Conservation (phyloP, 2,113 vertebrate species). For the Amblyornis subalaris region DNA sequence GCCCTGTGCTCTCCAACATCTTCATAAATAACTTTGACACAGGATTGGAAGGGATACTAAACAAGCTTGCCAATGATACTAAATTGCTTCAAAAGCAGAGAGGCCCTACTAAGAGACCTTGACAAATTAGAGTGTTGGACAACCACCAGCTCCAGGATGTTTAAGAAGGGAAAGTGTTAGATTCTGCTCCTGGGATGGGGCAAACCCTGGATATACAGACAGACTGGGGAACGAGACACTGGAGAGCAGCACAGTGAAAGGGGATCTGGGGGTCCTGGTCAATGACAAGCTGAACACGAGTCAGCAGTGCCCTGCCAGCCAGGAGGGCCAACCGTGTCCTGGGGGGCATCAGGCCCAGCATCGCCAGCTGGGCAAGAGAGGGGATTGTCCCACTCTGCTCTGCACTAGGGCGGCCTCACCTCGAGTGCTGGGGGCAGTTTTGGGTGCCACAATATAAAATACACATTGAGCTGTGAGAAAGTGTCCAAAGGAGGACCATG, state of each 20-base stretch:
- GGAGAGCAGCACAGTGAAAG: background rate
- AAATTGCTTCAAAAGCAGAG: background rate
- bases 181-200: background rate
- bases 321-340: background rate
- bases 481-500: background rate
- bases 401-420: background rate
- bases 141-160: background rate
- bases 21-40: background rate
- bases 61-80: fast-evolving
- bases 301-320: background rate
- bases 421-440: fast-evolving
- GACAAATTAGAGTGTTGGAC: too few species aligned
- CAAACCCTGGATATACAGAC: background rate
- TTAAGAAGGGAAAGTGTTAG: background rate
- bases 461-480: background rate
- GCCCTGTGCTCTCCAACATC: background rate
- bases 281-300: fast-evolving
- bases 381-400: background rate
- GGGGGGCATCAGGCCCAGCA: background rate
- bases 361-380: fast-evolving
- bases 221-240: background rate
- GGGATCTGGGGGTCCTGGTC: fast-evolving
- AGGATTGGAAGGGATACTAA: background rate
- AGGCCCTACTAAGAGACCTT: background rate
- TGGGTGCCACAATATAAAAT: background rate